A percentile compares a stretch with the other conserved stretches of the same genome.
phyloP scores from a whole-genome alignment of 2,797 vertebrate genomes.

The Nannoperca australis region DNA sequence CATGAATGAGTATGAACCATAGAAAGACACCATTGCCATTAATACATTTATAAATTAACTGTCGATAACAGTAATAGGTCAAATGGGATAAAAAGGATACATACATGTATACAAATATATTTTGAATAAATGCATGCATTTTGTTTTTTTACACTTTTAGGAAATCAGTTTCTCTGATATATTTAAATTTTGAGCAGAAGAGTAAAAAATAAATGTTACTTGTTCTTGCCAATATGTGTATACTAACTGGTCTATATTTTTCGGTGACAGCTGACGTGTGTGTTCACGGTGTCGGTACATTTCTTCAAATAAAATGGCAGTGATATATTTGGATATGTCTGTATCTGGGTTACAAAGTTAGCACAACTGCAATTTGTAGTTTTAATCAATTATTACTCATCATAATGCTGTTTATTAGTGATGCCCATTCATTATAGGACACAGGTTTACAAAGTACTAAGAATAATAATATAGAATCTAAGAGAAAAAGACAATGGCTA shows the following conservation, averaged over 20 bases:
- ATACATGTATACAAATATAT: background rate
- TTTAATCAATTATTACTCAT: background rate
- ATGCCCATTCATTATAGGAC: background rate
- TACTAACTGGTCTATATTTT: background rate
- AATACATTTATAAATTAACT: background rate
- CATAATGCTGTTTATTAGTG: background rate
- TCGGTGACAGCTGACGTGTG: background rate
- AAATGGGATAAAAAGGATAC: background rate
- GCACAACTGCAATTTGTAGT: background rate
- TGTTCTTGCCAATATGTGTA: background rate
- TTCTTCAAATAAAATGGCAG: background rate
- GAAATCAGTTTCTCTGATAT: background rate
- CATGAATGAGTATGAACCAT: slow-evolving; percentile 15
- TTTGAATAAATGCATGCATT: background rate
- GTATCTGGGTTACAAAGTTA: background rate
- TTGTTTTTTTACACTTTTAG: background rate
- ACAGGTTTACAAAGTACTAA: background rate
- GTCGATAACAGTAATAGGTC: background rate
- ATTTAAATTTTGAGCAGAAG: background rate
- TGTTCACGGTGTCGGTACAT: background rate
- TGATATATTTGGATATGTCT: background rate
- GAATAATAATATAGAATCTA: background rate
- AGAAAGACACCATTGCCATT: too few species aligned
- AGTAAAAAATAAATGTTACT: background rate
- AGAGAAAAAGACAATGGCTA: background rate